Evolutionary conservation across 2,113 vertebrate species (phyloP), one percentile per base, ranked within the genome.

Genomic region (Rhea pennata): DNA sequence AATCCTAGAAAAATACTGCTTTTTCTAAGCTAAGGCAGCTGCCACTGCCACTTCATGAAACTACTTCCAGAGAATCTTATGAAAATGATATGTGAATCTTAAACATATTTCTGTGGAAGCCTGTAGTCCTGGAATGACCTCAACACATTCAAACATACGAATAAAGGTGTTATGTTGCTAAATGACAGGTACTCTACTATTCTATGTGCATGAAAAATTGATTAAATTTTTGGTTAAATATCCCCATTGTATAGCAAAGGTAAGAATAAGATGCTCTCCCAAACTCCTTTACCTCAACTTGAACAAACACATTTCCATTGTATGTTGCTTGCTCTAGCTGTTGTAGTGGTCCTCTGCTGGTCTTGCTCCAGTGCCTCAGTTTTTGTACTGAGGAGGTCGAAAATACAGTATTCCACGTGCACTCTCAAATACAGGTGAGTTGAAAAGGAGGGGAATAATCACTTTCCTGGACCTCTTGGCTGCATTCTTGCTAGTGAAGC

Each of bases 391-490:
- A 31, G 39, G 9, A 36, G n/a, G 23, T 56, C 27, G 33, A 20
- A 79, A 56, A n/a, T 29, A 6, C 36, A 20, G 33, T 2, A 7
- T 10, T 51, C 53, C 15, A 46, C 20, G 26, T 61, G 70, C 22
- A 7, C 39, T 69, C 81, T 42, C 20, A 56, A 10, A 62, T 24
- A 22, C 44, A 46, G 44, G 44, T 46, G 40, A n/a, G 15, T 7
- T 46, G 31, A 29, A 29, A 70, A 15, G 44, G 44, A 15, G 44
- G 12, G 54, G 61, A 50, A 6, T 1, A 1, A n/a, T 67, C 5
- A 1, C 9, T 79, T 50, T 22, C 0, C 1, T 66, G 31, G 8
- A 20, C 44, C 5, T 42, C 10, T 20, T 26, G 4, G 0, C 27
- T 75, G 23, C 9, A n/a, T 15, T 61, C 3, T 12, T 33, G 3